Base-by-base conservation (phyloP, 2,113 vertebrate genomes). In the Siniperca knerii region DNA sequence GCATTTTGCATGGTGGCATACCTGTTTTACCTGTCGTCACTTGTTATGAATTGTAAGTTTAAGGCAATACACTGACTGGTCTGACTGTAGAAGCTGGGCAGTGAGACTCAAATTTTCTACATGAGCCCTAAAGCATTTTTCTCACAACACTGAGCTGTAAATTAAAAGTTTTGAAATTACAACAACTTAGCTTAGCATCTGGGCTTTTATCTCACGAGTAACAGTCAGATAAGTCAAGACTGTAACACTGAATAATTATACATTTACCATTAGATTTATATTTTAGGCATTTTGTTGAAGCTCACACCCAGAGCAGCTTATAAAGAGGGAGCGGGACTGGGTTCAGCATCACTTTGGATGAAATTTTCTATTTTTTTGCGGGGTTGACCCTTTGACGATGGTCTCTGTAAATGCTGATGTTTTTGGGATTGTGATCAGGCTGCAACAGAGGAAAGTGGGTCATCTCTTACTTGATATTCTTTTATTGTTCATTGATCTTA, bases 61-160 rank as follows among this genome's bases (percentile, higher is more conserved):
- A 79, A 84, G 89, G 89, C 90, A 87, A 87, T 90, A 92, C 71
- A 50, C 65, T 7, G 66, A 55, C 66, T 35, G 40, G 62, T 86
- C 66, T 67, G 75, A 50, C 76, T 67, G 55, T 10, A 57, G n/a
- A 58, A 54, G 55, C 25, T 8, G n/a, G 54, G 67, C 11, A 18
- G 21, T 5, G 33, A 54, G n/a, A 42, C 15, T 64, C 46, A 33
- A 44, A 61, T 72, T 44, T 48, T 75, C 10, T 35, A 81, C 25
- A 10, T 1, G 21, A 79, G 58, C 37, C 69, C 57, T 20, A 11
- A 50, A 35, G 16, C 77, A 16, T 25, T 48, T 80, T 46, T 40
- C n/a, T 68, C 57, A 58, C 54, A 58, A 76, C 2, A 15, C 81
- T 72, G 79, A 85, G 70, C 74, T 85, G 75, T n/a, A 55, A 46